Base-by-base conservation (phyloP, 2,797 vertebrate genomes). In the Gambelia wislizenii region DNA sequence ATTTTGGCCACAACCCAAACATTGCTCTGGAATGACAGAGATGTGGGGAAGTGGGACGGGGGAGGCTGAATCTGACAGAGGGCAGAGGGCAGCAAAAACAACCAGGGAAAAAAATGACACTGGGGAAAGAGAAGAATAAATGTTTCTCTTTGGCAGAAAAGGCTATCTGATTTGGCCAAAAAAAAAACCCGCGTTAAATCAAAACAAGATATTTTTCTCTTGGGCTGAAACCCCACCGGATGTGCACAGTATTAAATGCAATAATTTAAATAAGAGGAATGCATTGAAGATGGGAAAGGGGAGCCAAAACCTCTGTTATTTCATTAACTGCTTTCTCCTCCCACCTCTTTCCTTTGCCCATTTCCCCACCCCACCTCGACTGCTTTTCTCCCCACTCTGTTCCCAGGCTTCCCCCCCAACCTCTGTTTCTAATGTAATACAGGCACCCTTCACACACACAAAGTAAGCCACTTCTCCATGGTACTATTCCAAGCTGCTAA, bases 51-150 rank as follows among this genome's bases (percentile, higher is more conserved):
- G 52, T 0, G 12, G 85, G 83, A 70, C n/a, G 87, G 0, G 0
- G 61, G 83, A 0, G 4, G 54, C 85, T 86, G 89, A 64, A 39
- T 82, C 78, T 83, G 85, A 78, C 84, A 74, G 0, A 0, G 93
- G 92, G 88, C 91, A 92, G 89, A 95, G 92, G 92, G 91, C 93
- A 95, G 87, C 6, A 0, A 89, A 94, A 94, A 18, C 89, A 88
- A 49, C 86, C n/a, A 5, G 25, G 6, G 86, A 2, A n/a, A 89
- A 8, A 44, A 86, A 72, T 83, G 0, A 30, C 39, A 0, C 77
- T 0, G 0, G 78, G n/a, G 52, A 22, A 42, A 0, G 0, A 88
- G 86, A 85, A 10, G 84, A 39, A 77, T 39, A 72, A 33, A 93
- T 81, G 86, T 92, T 93, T 92, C 91, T 81, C 95, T 94, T 95